Base-by-base conservation (phyloP, 1,140 invertebrate genomes). In the Diabrotica virgifera region DNA sequence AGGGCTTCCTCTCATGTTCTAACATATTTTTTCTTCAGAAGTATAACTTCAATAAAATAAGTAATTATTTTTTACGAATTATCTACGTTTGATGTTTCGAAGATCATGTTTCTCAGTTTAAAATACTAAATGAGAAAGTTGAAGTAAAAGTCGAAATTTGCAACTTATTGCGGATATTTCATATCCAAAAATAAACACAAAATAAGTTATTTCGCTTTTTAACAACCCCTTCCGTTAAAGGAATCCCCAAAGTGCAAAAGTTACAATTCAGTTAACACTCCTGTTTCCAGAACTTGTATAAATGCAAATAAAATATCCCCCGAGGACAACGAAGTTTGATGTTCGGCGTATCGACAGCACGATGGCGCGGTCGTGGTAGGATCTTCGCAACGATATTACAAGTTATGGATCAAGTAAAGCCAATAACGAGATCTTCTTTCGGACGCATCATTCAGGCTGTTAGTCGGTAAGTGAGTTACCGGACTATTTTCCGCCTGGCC, bases 241-340 rank as follows among this genome's bases (percentile, higher is more conserved):
- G 40, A 46, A 46, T 46, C 40, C 40, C 40, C 40, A 46, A 46
- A 46, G 40, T 46, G 40, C 40, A 46, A 46, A 46, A 46, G 40
- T 46, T 46, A 46, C 8, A 46, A 46, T 46, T 46, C 40, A 46
- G 8, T 46, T 46, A 46, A n/a, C 8, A 46, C n/a, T 46, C n/a
- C 2, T 46, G 40, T 46, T 46, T 46, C 40, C 40, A 46, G 40
- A 46, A 46, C 40, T 46, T 46, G 40, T 46, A 46, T 46, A 46
- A 46, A 46, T 46, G 40, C 40, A 46, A 46, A 46, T 46, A 46
- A 46, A 46, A 46, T 46, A 46, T 46, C 40, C 40, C 40, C 40
- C n/a, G n/a, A 8, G 40, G 40, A 46, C n/a, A 46, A 46, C 8
- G 8, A 46, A n/a, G n/a, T 8, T 46, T 46, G 40, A 46, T 46